Evolutionary conservation across 1,140 invertebrate genomes (phyloP).

Genomic region (Leptonema lineaticorne): DNA sequence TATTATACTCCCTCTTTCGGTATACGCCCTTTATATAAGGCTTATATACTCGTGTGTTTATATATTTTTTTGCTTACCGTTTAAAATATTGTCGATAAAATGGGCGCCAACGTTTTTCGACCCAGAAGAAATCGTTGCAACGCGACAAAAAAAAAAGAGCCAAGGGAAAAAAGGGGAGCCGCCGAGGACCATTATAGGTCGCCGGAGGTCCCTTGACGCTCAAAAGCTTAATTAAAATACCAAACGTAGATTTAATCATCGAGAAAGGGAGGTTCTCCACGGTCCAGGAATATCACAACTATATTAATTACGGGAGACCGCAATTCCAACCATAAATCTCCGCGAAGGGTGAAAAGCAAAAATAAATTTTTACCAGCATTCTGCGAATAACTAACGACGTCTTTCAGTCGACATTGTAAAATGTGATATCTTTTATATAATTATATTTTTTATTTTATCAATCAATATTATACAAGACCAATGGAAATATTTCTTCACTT

Average conservation of each 20-base stretch:
- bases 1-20: too few species aligned
- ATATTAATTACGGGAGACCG: constrained; percentile 37
- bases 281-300: constrained; percentile 18
- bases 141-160: neutral
- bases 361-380: constrained; percentile 31
- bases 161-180: neutral
- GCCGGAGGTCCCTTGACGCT: neutral
- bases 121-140: too few species aligned
- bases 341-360: constrained; percentile 28
- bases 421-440: neutral
- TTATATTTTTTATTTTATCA: neutral
- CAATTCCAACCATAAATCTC: constrained; percentile 36
- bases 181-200: neutral
- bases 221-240: constrained; percentile 24
- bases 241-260: constrained; percentile 27
- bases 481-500: neutral
- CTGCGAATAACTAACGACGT: neutral
- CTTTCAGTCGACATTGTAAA: neutral
- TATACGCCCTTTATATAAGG: constrained; percentile 15
- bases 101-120: too few species aligned
- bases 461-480: neutral
- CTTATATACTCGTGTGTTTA: neutral
- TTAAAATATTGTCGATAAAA: constrained; percentile 16
- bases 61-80: neutral
- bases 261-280: neutral